Evolutionary conservation across 2,797 vertebrate genomes (phyloP).

Genomic region (Gadopsis marmoratus): DNA sequence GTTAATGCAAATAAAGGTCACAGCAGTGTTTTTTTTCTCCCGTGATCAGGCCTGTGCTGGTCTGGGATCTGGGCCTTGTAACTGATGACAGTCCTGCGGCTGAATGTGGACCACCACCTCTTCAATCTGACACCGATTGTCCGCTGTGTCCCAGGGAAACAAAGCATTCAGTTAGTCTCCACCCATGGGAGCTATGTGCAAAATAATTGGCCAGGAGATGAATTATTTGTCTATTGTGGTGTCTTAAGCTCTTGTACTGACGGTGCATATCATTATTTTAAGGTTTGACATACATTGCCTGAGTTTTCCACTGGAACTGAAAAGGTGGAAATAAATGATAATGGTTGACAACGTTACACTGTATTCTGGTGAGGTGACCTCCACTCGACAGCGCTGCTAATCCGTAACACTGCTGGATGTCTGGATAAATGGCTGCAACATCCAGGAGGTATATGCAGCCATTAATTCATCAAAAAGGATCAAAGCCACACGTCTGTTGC

Average conservation of each 20-base stretch:
- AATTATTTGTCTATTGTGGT: constrained; percentile 50
- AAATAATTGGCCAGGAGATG: constrained; percentile 49
- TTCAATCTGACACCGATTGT: constrained; percentile 38
- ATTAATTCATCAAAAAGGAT: constrained; percentile 57
- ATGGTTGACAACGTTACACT: not conserved
- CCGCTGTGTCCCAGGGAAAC: constrained; percentile 47
- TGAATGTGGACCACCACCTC: constrained; percentile 57
- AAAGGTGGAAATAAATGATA: not conserved
- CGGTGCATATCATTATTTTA: constrained; percentile 3
- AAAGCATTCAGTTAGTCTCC: constrained; percentile 24
- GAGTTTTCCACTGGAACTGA: not conserved
- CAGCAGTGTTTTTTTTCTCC: not conserved
- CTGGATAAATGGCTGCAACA: constrained; percentile 53
- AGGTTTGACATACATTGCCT: not conserved
- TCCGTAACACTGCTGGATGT: constrained; percentile 26
- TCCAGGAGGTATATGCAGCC: constrained; percentile 19
- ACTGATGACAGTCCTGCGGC: constrained; percentile 51
- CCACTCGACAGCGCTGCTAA: constrained; percentile 11
- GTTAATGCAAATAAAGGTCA: constrained; percentile 58
- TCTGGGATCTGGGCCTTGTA: constrained; percentile 39
- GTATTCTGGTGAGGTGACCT: constrained; percentile 31
- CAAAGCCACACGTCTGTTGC: constrained; percentile 53
- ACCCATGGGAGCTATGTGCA: constrained; percentile 32
- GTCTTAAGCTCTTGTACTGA: constrained; percentile 21
- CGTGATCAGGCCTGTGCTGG: constrained; percentile 10